Evolutionary conservation across 1,140 invertebrate genomes (phyloP).

Genomic region (Lamellibrachia luymesi): DNA sequence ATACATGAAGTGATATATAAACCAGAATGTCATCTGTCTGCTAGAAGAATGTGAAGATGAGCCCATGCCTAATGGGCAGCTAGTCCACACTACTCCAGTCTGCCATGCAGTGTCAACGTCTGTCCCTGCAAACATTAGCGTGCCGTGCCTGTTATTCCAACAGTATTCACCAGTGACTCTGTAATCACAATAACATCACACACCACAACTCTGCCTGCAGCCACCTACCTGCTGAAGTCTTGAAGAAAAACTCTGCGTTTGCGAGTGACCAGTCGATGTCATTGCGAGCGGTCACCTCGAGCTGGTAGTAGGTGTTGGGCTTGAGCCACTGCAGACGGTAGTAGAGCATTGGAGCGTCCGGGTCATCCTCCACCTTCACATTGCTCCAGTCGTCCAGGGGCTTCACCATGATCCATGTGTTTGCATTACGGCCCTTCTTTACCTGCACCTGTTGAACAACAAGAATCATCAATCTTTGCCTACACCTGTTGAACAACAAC

Average conservation of each 20-base stretch:
- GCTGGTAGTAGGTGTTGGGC: conserved; percentile 76
- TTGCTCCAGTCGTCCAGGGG: conserved; percentile 25
- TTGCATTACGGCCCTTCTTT: not conserved
- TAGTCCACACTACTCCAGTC: not conserved
- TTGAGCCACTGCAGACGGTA: conserved; percentile 63
- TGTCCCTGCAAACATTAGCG: not conserved
- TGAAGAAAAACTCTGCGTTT: conserved; percentile 72
- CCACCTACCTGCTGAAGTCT: conserved; percentile 73
- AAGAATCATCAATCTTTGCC: not conserved
- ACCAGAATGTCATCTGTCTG: not conserved
- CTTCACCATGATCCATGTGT: not conserved
- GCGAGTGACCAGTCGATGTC: conserved; percentile 72
- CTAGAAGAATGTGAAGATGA: not conserved
- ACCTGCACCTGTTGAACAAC: conserved; percentile 2
- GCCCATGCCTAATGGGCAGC: not conserved
- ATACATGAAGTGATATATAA: not conserved
- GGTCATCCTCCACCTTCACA: conserved; percentile 12
- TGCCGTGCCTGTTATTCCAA: not conserved
- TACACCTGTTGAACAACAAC: not conserved
- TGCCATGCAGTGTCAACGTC: not conserved
- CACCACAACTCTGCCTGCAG: no score
- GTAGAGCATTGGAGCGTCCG: conserved; percentile 20
- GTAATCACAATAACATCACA: not conserved
- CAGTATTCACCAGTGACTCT: not conserved
- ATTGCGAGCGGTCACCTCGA: conserved; percentile 82